A percentile compares a stretch with the other conserved stretches of the same genome.
Conservation (phyloP, 2,797 vertebrate species). For the Myotis findleyi region DNA sequence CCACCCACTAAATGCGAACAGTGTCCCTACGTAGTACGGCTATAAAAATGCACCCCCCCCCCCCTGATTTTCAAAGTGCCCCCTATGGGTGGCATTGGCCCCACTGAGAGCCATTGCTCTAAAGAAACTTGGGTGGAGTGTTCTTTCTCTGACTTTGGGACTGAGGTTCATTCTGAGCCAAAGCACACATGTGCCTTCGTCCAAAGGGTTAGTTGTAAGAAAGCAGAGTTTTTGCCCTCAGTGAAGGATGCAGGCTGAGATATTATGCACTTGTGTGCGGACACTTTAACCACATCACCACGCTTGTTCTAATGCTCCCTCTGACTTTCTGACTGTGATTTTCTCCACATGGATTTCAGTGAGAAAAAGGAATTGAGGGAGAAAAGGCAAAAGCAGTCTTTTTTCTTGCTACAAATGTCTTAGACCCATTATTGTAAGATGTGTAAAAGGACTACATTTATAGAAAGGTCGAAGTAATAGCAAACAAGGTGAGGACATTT, state of each 20-base stretch:
- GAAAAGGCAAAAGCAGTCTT: conserved; percentile 59
- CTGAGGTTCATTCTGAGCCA: neutral
- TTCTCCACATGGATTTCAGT: conserved; percentile 57
- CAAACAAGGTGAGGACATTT: conserved; percentile 58
- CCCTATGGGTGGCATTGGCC: neutral
- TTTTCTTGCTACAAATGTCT: conserved; percentile 64
- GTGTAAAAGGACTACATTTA: conserved; percentile 17
- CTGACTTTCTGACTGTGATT: conserved; percentile 32
- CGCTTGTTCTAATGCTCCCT: neutral
- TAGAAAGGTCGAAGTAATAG: conserved; percentile 51
- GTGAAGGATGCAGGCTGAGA: neutral
- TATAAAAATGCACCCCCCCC: neutral
- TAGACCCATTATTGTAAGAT: conserved; percentile 48
- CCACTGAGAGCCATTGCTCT: too few relatives aligned
- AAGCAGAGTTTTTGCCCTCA: neutral
- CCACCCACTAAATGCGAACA: neutral
- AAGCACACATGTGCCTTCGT: neutral
- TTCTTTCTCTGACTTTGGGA: neutral
- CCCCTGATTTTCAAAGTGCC: neutral
- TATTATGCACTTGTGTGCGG: neutral
- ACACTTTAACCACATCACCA: neutral
- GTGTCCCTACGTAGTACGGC: neutral
- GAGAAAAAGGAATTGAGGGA: neutral
- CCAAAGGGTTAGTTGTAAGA: neutral
- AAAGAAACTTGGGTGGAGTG: neutral